Evolutionary conservation across 2,797 vertebrate species (phyloP).

Genomic region (Myotis planiceps): DNA sequence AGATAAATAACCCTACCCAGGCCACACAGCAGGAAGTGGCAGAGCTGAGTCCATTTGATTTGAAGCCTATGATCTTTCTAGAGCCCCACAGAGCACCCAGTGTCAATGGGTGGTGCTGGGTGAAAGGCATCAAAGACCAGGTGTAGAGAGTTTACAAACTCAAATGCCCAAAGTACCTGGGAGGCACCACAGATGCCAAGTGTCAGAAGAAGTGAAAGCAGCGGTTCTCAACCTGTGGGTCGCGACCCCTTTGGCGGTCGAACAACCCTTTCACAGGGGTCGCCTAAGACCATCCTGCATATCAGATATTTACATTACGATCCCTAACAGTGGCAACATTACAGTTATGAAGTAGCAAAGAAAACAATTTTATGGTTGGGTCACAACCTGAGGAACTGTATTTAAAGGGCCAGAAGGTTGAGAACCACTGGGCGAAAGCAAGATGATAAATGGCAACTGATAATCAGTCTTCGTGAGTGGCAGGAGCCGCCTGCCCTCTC

Average conservation of each 20-base stretch:
- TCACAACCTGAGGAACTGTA: too few species aligned
- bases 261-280: too few species aligned
- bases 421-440: neutral
- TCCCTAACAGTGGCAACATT: too few species aligned
- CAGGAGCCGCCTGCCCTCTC: neutral
- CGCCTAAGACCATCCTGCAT: too few species aligned
- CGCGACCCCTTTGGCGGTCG: too few species aligned
- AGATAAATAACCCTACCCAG: neutral
- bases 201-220: neutral
- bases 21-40: neutral
- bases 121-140: neutral
- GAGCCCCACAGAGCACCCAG: neutral
- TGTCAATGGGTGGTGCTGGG: neutral
- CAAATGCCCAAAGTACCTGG: neutral
- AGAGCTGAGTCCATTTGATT: neutral
- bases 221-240: too few species aligned
- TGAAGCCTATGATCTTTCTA: neutral
- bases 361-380: too few species aligned
- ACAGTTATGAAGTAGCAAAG: too few species aligned
- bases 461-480: neutral
- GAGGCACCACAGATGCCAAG: neutral
- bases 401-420: too few species aligned
- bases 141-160: neutral
- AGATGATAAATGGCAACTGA: neutral
- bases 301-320: too few species aligned